Evolutionary conservation across 1,140 invertebrate species (phyloP), one percentile per base, ranked within the genome.

Genomic region (Calephelis virginiensis): DNA sequence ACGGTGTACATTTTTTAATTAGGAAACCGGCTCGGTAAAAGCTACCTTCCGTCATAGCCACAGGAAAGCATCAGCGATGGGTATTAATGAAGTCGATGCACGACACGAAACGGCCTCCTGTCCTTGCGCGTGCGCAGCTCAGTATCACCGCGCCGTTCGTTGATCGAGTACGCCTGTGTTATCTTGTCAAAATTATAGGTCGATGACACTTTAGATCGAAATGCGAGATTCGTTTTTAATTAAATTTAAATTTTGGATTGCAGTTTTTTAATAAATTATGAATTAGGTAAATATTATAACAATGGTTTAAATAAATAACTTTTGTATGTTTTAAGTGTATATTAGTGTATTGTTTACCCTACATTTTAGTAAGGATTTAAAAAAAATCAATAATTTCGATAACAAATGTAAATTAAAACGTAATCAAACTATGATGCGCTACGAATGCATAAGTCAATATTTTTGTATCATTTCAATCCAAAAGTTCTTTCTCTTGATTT

Each of bases 11-110:
- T 85, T 86, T 87, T 88, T 87, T 83, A 83, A 90, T 87, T 86
- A 90, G 86, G 85, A 90, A 90, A 87, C 86, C 78, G 85, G 79
- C 79, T 80, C 68, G 72, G 85, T 86, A 85, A 85, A 88, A 89
- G 81, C 81, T 80, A 80, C 82, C 82, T 90, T 90, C 85, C 83
- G 86, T 85, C 87, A 83, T 85, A 70, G 75, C 68, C 76, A 79
- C 87, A 89, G 85, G 83, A 82, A 87, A 90, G 82, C 78, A 85
- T 80, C 76, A 75, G 71, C 78, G 83, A 81, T 83, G 81, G 80
- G 79, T 83, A 83, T 84, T 90, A 90, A 90, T 89, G 81, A 87
- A 84, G 75, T 75, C 71, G 74, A 77, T 64, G 63, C 63, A 64
- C 63, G 69, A 76, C 80, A 85, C 79, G 82, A 80, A 76, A 61